Conservation (phyloP, 2,113 vertebrate species). For the Crotalus horridus region DNA sequence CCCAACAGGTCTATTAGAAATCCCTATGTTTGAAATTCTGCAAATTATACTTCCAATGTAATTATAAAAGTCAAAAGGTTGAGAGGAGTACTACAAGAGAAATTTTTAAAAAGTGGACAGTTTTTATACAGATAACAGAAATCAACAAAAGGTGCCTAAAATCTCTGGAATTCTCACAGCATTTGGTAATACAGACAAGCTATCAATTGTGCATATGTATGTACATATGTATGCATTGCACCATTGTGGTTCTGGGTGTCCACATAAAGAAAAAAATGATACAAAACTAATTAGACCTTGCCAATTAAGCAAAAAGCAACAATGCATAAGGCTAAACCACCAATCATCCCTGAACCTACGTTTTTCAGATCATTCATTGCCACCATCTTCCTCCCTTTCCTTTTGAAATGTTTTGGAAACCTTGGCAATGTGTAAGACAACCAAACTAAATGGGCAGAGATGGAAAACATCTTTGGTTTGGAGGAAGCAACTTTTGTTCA, state of each 20-base stretch:
- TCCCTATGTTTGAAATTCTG: neutral
- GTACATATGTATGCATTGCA: neutral
- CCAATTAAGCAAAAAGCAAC: neutral
- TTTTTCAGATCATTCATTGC: neutral
- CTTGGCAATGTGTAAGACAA: neutral
- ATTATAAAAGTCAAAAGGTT: neutral
- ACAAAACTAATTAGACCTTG: neutral
- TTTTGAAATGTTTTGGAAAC: neutral
- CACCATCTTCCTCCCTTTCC: neutral
- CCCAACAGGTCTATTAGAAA: neutral
- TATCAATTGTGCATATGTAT: neutral
- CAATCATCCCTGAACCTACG: neutral
- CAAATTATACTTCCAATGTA: neutral
- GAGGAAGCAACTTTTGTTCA: neutral
- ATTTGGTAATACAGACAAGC: neutral
- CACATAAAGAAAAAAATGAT: neutral
- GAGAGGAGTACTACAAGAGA: neutral
- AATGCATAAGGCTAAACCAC: neutral
- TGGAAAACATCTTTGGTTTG: no score
- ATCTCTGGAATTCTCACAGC: constrained; percentile 1
- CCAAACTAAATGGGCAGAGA: no score
- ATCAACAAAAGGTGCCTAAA: neutral
- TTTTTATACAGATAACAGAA: neutral
- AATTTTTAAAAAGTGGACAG: neutral
- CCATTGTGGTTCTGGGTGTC: neutral